Percentiles rank a stretch among this genome's conserved stretches.
Conservation (phyloP, 2,113 vertebrate species). For the Sigmodon hispidus region DNA sequence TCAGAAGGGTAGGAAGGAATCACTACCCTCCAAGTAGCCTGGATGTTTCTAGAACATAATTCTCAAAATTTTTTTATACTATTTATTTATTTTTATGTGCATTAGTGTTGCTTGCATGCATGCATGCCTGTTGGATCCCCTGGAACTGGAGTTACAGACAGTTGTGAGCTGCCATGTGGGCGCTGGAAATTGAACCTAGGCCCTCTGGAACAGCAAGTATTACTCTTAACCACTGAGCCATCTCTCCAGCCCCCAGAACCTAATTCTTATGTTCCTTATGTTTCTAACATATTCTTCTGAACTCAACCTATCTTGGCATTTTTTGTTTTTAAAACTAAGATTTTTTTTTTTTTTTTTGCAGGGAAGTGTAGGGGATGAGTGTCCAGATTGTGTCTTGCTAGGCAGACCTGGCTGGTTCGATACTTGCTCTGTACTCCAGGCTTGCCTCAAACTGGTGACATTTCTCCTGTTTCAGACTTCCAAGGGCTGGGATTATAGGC, state of each 20-base stretch:
- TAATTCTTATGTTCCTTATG: not conserved
- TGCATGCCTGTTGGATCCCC: not conserved
- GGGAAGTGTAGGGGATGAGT: not conserved
- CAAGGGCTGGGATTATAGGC: not conserved
- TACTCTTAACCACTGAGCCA: not conserved
- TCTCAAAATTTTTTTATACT: not conserved
- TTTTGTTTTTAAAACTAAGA: constrained; percentile 44
- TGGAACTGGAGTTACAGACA: not conserved
- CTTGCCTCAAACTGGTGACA: not conserved
- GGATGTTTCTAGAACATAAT: not conserved
- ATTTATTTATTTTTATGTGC: not conserved
- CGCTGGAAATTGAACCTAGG: not conserved
- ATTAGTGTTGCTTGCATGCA: not conserved
- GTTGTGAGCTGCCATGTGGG: not conserved
- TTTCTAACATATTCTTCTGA: constrained; percentile 8
- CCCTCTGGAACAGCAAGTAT: not conserved
- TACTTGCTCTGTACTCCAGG: not conserved
- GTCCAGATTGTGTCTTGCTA: not conserved
- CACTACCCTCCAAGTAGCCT: not conserved
- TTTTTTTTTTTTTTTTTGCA: not conserved
- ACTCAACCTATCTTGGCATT: constrained; percentile 3
- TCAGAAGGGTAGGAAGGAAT: not conserved
- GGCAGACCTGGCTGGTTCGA: not conserved
- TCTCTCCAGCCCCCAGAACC: not conserved
- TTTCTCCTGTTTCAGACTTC: not conserved